Percentiles rank a stretch among this genome's conserved stretches.
Conservation (phyloP, 2,797 vertebrate genomes). For the Delichon dasypus region DNA sequence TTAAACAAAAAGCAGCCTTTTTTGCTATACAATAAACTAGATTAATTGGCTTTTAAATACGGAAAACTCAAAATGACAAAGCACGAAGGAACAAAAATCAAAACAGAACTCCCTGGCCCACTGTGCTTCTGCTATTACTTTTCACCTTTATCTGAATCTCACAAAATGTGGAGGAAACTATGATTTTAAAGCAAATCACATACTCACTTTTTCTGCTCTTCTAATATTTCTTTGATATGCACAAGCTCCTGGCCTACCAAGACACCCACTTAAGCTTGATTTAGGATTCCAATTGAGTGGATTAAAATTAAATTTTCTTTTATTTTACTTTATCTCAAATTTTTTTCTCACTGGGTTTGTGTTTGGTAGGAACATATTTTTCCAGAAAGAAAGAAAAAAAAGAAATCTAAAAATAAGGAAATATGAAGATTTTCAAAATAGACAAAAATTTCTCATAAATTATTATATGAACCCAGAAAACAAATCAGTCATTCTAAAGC, state of each 20-base stretch:
- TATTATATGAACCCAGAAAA: not conserved
- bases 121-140: not conserved
- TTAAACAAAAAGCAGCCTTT: not conserved
- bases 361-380: not conserved
- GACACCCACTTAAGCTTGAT: not conserved
- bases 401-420: not conserved
- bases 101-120: not conserved
- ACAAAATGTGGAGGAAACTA: not conserved
- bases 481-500: not conserved
- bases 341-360: not conserved
- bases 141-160: not conserved
- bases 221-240: not conserved
- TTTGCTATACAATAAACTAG: not conserved
- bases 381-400: not conserved
- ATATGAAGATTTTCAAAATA: not conserved
- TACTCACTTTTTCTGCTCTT: not conserved
- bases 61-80: not conserved
- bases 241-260: not conserved
- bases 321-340: not conserved
- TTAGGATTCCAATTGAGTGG: not conserved
- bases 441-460: not conserved
- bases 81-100: conserved; percentile 13
- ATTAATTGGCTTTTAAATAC: conserved; percentile 36
- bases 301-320: not conserved
- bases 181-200: not conserved